These are phyloP conservation scores for Choristoneura fumiferana DNA, from an alignment of 1,140 invertebrate genomes.

Conservation along the genomic window DNA sequence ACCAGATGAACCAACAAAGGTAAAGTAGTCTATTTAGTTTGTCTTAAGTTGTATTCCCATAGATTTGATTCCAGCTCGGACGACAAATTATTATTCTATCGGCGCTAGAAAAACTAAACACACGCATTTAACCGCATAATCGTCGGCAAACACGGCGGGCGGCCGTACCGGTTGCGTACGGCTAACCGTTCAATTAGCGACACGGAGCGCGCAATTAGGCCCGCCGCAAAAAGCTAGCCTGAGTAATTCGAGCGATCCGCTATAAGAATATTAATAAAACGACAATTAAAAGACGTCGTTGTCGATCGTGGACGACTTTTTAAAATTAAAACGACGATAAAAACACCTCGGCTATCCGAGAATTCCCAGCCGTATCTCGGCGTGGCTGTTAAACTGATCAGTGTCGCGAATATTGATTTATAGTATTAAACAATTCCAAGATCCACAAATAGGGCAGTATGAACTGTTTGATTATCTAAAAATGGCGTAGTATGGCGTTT, in stretches of 20 bases:
- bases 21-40: no score
- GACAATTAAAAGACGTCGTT: neutral
- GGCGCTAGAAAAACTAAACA: conserved; percentile 2
- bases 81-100: neutral
- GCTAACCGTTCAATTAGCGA: conserved; percentile 62
- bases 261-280: conserved; percentile 19
- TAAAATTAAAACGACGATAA: neutral
- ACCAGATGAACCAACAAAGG: no score
- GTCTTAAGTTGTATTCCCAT: no score
- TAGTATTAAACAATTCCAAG: no score
- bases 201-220: conserved; percentile 52
- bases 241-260: conserved; percentile 4
- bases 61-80: no score
- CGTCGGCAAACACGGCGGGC: conserved; percentile 44
- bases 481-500: no score
- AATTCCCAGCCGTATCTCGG: neutral
- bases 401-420: conserved; percentile 14
- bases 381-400: conserved; percentile 2
- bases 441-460: no score
- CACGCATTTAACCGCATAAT: conserved; percentile 37
- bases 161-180: conserved; percentile 39
- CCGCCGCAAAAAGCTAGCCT: conserved; percentile 40
- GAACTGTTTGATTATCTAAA: no score
- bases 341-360: conserved; percentile 13
- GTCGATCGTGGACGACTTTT: conserved; percentile 1